Evolutionary conservation across 2,113 vertebrate genomes (phyloP).

Genomic region (Calypte anna): DNA sequence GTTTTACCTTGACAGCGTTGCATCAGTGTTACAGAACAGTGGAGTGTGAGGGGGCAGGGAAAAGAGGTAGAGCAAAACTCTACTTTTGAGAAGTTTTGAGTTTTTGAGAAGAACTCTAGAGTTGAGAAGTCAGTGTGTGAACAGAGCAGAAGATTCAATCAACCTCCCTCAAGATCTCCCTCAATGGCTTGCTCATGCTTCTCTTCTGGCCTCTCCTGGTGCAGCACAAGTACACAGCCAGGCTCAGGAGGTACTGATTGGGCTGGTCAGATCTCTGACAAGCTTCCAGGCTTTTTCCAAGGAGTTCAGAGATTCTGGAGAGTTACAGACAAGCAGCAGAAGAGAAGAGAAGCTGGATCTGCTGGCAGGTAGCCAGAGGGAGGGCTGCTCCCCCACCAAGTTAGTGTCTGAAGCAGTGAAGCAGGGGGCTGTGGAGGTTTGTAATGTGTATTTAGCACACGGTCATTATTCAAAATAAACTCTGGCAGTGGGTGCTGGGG

Average conservation of each 20-base stretch:
- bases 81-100: too few relatives aligned
- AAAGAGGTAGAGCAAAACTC: neutral
- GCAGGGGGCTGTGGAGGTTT: too few relatives aligned
- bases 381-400: neutral
- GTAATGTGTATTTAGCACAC: neutral
- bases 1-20: neutral
- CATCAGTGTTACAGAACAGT: neutral
- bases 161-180: too few relatives aligned
- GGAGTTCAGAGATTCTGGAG: neutral
- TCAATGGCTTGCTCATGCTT: neutral
- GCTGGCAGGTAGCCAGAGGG: neutral
- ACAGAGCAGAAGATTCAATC: neutral
- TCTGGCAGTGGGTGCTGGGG: neutral
- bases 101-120: too few relatives aligned
- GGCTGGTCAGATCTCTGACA: neutral
- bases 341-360: neutral
- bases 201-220: neutral
- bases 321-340: neutral
- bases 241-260: neutral
- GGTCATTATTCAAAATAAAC: slow-evolving; percentile 8
- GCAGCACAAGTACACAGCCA: neutral
- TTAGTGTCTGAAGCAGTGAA: neutral
- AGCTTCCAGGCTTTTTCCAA: neutral
- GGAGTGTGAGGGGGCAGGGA: neutral
- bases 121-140: neutral